Evolutionary conservation across 2,113 vertebrate genomes (phyloP).

Genomic region (Prietella phreatophila): DNA sequence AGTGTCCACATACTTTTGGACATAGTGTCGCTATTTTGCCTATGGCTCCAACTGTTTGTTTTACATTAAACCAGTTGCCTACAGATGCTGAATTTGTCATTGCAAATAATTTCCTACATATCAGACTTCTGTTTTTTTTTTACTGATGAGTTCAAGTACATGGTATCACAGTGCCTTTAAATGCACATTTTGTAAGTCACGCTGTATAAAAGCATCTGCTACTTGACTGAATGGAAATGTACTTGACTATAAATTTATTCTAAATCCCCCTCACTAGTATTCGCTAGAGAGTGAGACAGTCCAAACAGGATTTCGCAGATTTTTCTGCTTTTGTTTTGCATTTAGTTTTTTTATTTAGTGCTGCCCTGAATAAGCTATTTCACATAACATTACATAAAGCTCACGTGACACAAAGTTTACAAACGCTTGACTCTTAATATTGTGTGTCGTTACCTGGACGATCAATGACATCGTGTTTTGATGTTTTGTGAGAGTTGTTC

Average conservation of each 20-base stretch:
- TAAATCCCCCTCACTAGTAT: neutral
- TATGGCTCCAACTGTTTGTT: neutral
- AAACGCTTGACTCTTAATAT: no score
- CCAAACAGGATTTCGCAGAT: no score
- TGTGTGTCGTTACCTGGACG: no score
- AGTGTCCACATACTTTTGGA: neutral
- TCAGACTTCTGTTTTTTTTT: neutral
- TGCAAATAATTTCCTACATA: neutral
- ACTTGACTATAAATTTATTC: neutral
- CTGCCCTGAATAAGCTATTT: no score
- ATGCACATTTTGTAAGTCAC: neutral
- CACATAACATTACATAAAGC: no score
- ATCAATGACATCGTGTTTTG: no score
- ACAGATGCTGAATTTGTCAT: neutral
- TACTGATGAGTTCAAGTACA: neutral
- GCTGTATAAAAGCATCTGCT: neutral
- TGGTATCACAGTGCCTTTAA: neutral
- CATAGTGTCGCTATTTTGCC: neutral
- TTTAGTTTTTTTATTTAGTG: no score
- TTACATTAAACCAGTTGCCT: neutral
- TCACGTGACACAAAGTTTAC: no score
- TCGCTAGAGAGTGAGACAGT: neutral
- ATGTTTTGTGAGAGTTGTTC: no score
- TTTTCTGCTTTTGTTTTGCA: no score
- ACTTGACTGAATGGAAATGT: neutral